Evolutionary conservation across 2,888 invertebrate species (phyloP).

Genomic region (Hydraecia micacea): DNA sequence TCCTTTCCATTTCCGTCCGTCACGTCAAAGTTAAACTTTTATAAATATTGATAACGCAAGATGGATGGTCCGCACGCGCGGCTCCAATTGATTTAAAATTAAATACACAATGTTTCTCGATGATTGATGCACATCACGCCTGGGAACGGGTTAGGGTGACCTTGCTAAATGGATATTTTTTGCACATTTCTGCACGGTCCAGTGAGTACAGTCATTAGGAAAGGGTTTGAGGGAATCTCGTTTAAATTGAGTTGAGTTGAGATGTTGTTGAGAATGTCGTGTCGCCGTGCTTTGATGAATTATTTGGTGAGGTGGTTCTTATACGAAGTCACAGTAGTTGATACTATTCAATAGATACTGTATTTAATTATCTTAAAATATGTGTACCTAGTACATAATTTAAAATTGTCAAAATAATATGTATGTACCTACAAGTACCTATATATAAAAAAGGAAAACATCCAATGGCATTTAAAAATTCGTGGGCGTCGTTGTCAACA

Average conservation of each 20-base stretch:
- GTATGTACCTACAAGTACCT: too few species aligned
- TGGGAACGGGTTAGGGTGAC: conserved; percentile 81
- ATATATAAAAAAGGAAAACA: too few species aligned
- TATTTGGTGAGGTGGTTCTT: not conserved
- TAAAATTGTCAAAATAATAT: too few species aligned
- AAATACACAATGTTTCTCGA: conserved; percentile 78
- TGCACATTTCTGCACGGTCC: conserved; percentile 67
- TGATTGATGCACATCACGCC: conserved; percentile 88
- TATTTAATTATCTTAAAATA: too few species aligned
- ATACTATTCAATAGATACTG: not conserved
- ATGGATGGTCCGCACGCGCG: conserved; percentile 88
- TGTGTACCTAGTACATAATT: too few species aligned
- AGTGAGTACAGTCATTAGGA: conserved; percentile 68
- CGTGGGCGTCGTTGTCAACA: too few species aligned
- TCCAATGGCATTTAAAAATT: too few species aligned
- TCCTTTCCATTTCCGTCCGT: conserved; percentile 73
- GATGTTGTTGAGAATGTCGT: conserved; percentile 8
- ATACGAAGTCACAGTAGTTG: not conserved
- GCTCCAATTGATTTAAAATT: conserved; percentile 88
- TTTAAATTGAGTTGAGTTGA: conserved; percentile 31
- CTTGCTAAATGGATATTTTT: conserved; percentile 74
- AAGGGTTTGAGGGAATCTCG: conserved; percentile 44
- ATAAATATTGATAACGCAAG: conserved; percentile 87
- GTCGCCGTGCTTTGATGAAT: conserved; percentile 1
- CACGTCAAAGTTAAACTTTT: conserved; percentile 75